A percentile compares a stretch with the other conserved stretches of the same genome.
Evolutionary conservation across 1,140 invertebrate species (phyloP).

Genomic region (Pseudomyrmex concolor): DNA sequence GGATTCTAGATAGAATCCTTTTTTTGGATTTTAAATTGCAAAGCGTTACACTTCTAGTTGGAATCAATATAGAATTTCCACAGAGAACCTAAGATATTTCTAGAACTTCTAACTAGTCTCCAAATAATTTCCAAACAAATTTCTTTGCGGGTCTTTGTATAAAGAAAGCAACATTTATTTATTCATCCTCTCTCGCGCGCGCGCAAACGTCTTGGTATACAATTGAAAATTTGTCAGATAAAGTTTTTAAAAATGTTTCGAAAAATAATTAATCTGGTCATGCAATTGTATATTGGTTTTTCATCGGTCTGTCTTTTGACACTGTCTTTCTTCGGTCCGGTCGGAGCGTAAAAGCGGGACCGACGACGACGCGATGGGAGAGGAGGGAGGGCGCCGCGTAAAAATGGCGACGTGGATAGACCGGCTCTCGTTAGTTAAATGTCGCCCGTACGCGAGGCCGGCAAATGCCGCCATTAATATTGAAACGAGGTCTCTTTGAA

Average conservation of each 20-base stretch:
- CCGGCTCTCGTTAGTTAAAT: constrained; percentile 74
- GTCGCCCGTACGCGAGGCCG: constrained; percentile 59
- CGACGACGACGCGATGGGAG: background rate
- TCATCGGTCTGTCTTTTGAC: constrained; percentile 36
- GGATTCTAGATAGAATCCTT: too few species aligned
- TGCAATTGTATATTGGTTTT: constrained; percentile 23
- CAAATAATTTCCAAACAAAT: too few species aligned
- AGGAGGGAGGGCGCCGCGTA: background rate
- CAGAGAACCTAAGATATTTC: too few species aligned
- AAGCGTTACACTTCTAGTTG: too few species aligned
- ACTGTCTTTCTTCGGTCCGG: constrained; percentile 6
- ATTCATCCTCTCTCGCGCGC: background rate
- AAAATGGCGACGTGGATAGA: constrained; percentile 55
- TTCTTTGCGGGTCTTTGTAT: too few species aligned
- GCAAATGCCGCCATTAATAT: constrained; percentile 78
- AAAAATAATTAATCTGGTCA: too few species aligned
- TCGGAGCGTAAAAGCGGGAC: constrained; percentile 20
- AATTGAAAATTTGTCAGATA: background rate
- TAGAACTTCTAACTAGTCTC: too few species aligned
- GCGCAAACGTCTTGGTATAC: constrained; percentile 24
- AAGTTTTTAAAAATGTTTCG: too few species aligned
- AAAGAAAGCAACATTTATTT: too few species aligned
- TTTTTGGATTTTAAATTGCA: too few species aligned
- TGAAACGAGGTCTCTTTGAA: constrained; percentile 72
- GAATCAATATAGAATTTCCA: too few species aligned